Evolutionary conservation across 92 coral and sea anemone genomes (phyloP), one percentile per base, ranked within the genome.

Genomic region (Palythoa grandis): DNA sequence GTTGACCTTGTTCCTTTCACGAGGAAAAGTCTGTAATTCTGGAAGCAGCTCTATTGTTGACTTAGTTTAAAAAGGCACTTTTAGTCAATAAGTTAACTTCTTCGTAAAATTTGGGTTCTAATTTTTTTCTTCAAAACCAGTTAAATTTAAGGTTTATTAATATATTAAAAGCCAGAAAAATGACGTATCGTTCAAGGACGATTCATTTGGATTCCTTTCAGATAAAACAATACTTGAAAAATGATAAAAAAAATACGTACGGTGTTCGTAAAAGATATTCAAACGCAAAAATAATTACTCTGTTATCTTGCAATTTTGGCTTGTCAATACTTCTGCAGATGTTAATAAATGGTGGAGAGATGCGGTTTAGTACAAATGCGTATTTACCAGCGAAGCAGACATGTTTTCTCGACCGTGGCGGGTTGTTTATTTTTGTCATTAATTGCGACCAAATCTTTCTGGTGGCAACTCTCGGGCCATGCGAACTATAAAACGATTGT

Each of bases 151-250:
- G 23, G 12, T 65, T 65, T 52, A 80, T 80, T 80, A 80, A 80
- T 80, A 80, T 66, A 80, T 66, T 80, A 65, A 80, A 48, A 56
- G 25, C 4, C 50, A 25, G 52, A 10, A 15, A 65, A 66, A 80
- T 80, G 85, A 80, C 85, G 85, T 80, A 80, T 65, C 56, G 72
- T 58, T 68, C 74, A 43, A 29, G 47, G 47, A 80, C 60, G 48
- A 50, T 80, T 66, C 74, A 47, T 22, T 29, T 80, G 60, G 61
- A 80, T 80, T 66, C 85, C 85, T 80, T 80, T 43, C 39, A 47
- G 85, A 80, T 80, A 80, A 66, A 80, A 80, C 85, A 80, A 80
- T 80, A 80, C 53, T 80, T 80, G 60, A 65, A 35, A 47, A 16
- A 70, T 16, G 48, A 25, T 25, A 13, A 3, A 14, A 52, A 47